Conservation (phyloP, 2,797 vertebrate species). For the Capromys pilorides region DNA sequence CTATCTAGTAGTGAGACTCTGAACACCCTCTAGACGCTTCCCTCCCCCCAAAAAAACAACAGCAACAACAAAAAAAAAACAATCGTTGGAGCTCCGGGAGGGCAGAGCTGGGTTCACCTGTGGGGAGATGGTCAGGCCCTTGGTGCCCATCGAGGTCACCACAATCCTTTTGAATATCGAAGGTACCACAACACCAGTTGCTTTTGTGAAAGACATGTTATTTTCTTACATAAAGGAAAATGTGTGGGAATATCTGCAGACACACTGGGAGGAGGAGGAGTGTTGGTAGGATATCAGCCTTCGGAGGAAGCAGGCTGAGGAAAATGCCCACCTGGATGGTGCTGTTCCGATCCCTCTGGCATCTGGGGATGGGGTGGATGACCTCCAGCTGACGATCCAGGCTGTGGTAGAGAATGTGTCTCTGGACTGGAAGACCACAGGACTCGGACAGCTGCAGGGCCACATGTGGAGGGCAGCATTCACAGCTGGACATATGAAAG, state of each 20-base stretch:
- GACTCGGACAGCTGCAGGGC: conserved; percentile 96
- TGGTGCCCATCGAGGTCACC: conserved; percentile 88
- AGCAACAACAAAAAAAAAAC: no score
- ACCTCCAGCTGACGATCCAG: conserved; percentile 90
- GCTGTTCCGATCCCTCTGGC: conserved; percentile 90
- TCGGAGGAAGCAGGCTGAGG: conserved; percentile 96
- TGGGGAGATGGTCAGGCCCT: conserved; percentile 89
- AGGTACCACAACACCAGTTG: conserved; percentile 96
- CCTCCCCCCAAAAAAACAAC: no score
- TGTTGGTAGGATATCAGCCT: conserved; percentile 95
- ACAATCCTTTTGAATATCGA: conserved; percentile 94
- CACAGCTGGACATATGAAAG: conserved; percentile 91
- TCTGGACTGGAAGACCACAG: conserved; percentile 95
- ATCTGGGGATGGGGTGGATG: conserved; percentile 89
- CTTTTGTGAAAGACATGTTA: conserved; percentile 96
- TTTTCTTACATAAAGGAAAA: conserved; percentile 96
- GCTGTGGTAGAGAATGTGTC: conserved; percentile 95
- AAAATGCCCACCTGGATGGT: conserved; percentile 92
- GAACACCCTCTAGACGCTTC: no score
- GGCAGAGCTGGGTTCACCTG: neutral
- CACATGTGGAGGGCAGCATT: conserved; percentile 98
- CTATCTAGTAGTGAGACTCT: no score
- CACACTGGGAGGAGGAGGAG: conserved; percentile 92
- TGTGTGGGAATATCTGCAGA: conserved; percentile 92
- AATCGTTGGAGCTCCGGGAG: neutral